These are phyloP conservation scores for Onychomys leucogaster DNA, from an alignment of 2,797 vertebrate species.

Conservation along the genomic window DNA sequence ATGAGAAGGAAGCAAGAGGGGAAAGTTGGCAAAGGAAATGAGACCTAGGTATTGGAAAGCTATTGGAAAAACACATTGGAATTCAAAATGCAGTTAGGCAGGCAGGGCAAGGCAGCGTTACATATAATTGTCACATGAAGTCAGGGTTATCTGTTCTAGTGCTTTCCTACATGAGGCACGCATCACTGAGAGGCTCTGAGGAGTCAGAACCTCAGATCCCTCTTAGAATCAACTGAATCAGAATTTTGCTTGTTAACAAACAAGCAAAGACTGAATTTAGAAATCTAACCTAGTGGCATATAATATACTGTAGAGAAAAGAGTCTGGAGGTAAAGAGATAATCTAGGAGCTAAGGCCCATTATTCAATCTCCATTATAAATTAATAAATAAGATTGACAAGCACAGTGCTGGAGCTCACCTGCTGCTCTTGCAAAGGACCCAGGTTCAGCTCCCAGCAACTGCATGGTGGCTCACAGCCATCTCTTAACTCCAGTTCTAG, in stretches of 20 bases:
- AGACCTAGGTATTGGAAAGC: background rate
- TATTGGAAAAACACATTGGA: background rate
- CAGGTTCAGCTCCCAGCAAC: background rate
- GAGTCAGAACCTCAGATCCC: background rate
- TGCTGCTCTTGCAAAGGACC: background rate
- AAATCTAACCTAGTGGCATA: background rate
- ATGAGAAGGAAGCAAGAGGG: background rate
- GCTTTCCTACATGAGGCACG: background rate
- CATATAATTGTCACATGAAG: background rate
- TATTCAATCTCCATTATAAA: no score
- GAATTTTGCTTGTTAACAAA: background rate
- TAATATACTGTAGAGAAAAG: background rate
- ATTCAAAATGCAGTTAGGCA: background rate
- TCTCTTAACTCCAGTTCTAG: background rate
- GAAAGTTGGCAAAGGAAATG: background rate
- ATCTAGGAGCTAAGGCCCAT: background rate
- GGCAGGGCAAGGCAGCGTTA: background rate
- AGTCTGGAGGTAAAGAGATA: background rate
- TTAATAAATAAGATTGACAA: background rate
- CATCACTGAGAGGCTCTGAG: background rate
- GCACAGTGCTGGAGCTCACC: background rate
- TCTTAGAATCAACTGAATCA: background rate
- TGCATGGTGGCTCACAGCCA: no score
- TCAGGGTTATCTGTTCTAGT: background rate
- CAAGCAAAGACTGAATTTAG: slow-evolving; percentile 17